These are phyloP conservation scores for Diorhabda carinulata DNA, from an alignment of 1,140 invertebrate species.

Conservation along the genomic window DNA sequence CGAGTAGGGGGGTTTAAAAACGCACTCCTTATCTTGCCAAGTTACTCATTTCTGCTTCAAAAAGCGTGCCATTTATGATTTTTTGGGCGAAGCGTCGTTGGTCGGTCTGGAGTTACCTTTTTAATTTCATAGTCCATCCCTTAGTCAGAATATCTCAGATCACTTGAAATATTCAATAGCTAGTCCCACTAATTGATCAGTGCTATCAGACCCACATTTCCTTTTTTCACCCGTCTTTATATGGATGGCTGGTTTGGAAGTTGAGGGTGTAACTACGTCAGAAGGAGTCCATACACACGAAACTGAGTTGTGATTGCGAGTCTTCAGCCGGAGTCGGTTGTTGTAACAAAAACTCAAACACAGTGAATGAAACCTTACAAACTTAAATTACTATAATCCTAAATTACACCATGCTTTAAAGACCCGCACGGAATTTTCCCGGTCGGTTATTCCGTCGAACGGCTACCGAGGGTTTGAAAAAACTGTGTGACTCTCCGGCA, in stretches of 20 bases:
- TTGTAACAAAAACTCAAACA: neutral
- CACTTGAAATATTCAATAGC: neutral
- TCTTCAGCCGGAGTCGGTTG: slow-evolving; percentile 4
- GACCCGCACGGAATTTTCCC: neutral
- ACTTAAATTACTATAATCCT: neutral
- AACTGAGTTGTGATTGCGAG: no score
- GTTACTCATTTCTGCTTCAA: no score
- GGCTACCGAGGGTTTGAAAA: no score
- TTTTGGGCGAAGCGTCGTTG: slow-evolving; percentile 20
- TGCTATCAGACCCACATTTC: neutral
- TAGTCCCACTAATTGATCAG: slow-evolving; percentile 8
- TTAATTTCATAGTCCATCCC: neutral
- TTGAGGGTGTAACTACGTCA: neutral
- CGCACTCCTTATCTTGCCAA: no score
- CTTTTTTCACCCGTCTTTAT: neutral
- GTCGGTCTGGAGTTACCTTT: slow-evolving; percentile 1
- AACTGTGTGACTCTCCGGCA: no score
- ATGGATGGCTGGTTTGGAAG: neutral
- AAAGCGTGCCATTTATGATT: slow-evolving; percentile 17
- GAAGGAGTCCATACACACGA: neutral
- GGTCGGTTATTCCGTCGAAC: no score
- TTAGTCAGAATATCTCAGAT: slow-evolving; percentile 18
- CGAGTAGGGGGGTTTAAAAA: neutral
- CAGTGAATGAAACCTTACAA: neutral
- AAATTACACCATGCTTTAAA: neutral